Evolutionary conservation across 2,888 invertebrate genomes (phyloP).

Genomic region (Agapetus fuscipes): DNA sequence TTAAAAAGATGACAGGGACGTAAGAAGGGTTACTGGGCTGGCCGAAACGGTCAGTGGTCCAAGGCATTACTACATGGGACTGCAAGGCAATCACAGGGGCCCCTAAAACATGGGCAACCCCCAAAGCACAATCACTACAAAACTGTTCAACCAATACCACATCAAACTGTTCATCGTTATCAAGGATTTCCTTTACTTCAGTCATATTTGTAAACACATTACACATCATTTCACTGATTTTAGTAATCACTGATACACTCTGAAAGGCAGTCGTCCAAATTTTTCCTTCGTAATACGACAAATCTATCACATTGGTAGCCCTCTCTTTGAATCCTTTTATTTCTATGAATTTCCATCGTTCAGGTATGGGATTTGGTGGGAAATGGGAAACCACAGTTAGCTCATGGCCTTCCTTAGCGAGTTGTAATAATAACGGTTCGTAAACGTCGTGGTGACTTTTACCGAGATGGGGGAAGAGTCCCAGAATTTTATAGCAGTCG

Average conservation of each 20-base stretch:
- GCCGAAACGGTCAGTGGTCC: conserved; percentile 39
- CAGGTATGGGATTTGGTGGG: conserved; percentile 24
- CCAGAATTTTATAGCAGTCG: conserved; percentile 32
- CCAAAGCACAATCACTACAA: conserved; percentile 54
- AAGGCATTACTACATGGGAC: conserved; percentile 49
- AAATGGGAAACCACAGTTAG: conserved; percentile 41
- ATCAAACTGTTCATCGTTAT: conserved; percentile 44
- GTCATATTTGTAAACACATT: conserved; percentile 33
- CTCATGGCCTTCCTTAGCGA: conserved; percentile 35
- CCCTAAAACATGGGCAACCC: conserved; percentile 45
- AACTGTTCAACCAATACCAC: conserved; percentile 52
- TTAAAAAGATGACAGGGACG: conserved; percentile 30
- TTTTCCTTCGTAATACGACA: conserved; percentile 24
- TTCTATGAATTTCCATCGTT: conserved; percentile 29
- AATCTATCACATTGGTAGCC: conserved; percentile 27
- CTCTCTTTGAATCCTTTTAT: conserved; percentile 25
- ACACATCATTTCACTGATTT: conserved; percentile 32
- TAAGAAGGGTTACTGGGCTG: conserved; percentile 43
- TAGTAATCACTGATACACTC: no score
- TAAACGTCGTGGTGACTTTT: conserved; percentile 44
- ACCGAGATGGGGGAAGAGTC: conserved; percentile 36
- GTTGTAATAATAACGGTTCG: conserved; percentile 34
- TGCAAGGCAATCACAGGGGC: conserved; percentile 48
- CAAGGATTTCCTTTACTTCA: conserved; percentile 32
- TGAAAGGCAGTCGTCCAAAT: no score